These are phyloP conservation scores for Gambelia wislizenii DNA, from an alignment of 2,797 vertebrate genomes.

Conservation along the genomic window DNA sequence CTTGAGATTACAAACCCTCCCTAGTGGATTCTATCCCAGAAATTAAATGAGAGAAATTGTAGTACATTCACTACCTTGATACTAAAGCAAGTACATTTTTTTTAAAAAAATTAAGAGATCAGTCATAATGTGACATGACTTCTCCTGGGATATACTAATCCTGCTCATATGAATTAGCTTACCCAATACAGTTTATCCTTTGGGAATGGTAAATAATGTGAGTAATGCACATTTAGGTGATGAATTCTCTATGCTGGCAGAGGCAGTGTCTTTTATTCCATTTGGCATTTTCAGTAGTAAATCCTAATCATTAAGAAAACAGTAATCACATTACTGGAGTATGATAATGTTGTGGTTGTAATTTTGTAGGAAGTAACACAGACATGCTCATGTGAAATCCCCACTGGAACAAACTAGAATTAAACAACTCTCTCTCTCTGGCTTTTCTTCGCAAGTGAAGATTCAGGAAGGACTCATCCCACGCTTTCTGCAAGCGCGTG, in stretches of 20 bases:
- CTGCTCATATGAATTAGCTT: conserved; percentile 67
- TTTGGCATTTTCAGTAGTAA: conserved; percentile 53
- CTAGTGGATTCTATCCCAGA: conserved; percentile 67
- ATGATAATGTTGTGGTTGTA: conserved; percentile 34
- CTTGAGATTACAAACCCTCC: conserved; percentile 79
- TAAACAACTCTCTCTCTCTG: too few relatives aligned
- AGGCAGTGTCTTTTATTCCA: conserved; percentile 63
- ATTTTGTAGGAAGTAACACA: not conserved
- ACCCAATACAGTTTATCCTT: conserved; percentile 58
- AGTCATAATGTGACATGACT: conserved; percentile 54
- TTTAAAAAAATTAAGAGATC: conserved; percentile 48
- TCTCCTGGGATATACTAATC: conserved; percentile 66
- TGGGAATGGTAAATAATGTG: conserved; percentile 62
- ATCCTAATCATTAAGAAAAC: conserved; percentile 55
- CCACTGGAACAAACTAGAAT: not conserved
- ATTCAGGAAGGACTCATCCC: too few relatives aligned
- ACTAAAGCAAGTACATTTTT: conserved; percentile 39
- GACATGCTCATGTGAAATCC: not conserved
- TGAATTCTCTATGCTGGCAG: conserved; percentile 49
- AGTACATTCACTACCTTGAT: conserved; percentile 52
- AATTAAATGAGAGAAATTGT: conserved; percentile 61
- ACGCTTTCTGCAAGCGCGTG: too few relatives aligned
- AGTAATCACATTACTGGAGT: conserved; percentile 45
- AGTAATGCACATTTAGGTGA: conserved; percentile 15
- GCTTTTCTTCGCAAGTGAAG: too few relatives aligned